phyloP scores from a whole-genome alignment of 2,113 vertebrate species.

The Perca flavescens region DNA sequence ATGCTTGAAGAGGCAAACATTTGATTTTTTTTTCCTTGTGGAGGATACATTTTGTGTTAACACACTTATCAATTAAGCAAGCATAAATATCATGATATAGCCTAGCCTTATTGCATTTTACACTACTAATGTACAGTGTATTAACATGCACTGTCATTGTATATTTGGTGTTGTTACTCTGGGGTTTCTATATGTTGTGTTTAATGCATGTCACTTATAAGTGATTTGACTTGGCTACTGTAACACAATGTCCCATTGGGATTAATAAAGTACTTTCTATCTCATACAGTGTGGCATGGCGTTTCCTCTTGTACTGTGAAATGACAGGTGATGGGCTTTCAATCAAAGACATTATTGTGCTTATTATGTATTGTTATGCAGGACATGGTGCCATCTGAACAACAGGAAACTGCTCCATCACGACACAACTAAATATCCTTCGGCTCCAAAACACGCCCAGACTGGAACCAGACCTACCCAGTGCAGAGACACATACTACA shows the following conservation, averaged over 20 bases:
- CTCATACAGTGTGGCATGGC: not conserved
- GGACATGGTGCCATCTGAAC: conserved; percentile 22
- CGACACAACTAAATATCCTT: not conserved
- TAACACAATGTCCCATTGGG: not conserved
- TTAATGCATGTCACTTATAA: not conserved
- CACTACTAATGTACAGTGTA: not conserved
- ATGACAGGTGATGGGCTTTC: not conserved
- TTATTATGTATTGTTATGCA: conserved; percentile 7
- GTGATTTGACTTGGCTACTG: not conserved
- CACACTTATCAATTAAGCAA: not conserved
- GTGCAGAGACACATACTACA: not conserved
- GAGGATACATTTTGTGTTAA: not conserved
- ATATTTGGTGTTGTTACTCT: not conserved
- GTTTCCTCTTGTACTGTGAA: not conserved
- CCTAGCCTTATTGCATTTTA: not conserved
- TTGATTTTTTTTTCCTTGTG: too few species aligned
- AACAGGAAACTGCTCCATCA: conserved; percentile 61
- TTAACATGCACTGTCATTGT: not conserved
- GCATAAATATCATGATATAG: not conserved
- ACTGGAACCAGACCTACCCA: not conserved
- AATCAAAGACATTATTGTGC: not conserved
- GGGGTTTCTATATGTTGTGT: not conserved
- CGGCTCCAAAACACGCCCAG: conserved; percentile 43
- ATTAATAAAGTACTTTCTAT: not conserved
- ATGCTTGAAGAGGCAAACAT: not conserved